A percentile compares a stretch with the other conserved stretches of the same genome.
These are phyloP conservation scores for Drosophila leonis DNA, from an alignment of 2,888 invertebrate species.

Conservation along the genomic window DNA sequence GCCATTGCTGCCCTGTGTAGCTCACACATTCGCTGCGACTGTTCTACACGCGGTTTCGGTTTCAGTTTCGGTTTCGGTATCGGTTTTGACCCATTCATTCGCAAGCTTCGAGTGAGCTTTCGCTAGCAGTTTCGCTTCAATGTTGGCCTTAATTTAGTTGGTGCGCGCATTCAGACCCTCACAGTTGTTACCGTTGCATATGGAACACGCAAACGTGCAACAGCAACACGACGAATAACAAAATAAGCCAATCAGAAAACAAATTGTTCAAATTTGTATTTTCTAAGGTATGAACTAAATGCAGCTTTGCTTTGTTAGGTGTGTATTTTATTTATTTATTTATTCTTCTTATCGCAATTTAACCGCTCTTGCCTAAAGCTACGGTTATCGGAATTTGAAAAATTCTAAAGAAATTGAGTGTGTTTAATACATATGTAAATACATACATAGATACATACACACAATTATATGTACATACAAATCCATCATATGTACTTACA, in stretches of 20 bases:
- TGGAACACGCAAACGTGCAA: slow-evolving; percentile 15
- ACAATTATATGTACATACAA: slow-evolving; percentile 1
- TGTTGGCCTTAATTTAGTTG: slow-evolving; percentile 76
- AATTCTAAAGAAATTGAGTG: slow-evolving; percentile 25
- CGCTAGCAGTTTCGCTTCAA: slow-evolving; percentile 56
- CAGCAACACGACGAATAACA: slow-evolving; percentile 21
- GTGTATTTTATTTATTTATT: slow-evolving; percentile 1
- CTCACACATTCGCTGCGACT: slow-evolving; percentile 25
- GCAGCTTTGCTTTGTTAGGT: slow-evolving; percentile 12
- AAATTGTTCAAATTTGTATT: not conserved
- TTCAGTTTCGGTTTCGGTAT: slow-evolving; percentile 42
- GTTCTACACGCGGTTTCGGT: slow-evolving; percentile 15
- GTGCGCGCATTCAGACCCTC: slow-evolving; percentile 68
- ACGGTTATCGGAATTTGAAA: slow-evolving; percentile 4
- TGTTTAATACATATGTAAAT: slow-evolving; percentile 19
- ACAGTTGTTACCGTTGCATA: slow-evolving; percentile 43
- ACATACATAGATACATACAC: slow-evolving; percentile 6
- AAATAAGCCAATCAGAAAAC: slow-evolving; percentile 9
- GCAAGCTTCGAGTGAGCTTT: slow-evolving; percentile 63
- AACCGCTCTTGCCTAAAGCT: not conserved
- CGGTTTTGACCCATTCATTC: slow-evolving; percentile 61
- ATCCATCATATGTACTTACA: slow-evolving; percentile 8
- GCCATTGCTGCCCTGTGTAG: slow-evolving; percentile 43
- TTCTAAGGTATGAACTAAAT: slow-evolving; percentile 28
- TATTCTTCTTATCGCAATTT: too few relatives aligned